Evolutionary conservation across 2,888 invertebrate genomes (phyloP).

Genomic region (Trichacis sp.): DNA sequence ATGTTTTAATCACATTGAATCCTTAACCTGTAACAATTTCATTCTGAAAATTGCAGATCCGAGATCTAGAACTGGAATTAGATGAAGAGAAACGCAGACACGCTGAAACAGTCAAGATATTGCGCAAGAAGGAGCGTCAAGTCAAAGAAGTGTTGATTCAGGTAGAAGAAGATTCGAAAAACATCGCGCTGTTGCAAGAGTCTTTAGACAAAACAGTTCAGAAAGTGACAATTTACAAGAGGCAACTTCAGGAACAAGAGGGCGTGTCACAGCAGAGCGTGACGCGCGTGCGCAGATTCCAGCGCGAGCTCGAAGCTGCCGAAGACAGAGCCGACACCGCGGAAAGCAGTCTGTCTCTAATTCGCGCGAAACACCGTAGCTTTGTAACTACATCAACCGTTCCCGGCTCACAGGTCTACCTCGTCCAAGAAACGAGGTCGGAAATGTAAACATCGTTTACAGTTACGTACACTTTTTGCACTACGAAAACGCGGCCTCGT

Average conservation of each 20-base stretch:
- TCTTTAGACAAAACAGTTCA: slow-evolving; percentile 86
- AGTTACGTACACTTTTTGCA: slow-evolving; percentile 33
- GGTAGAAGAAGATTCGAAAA: slow-evolving; percentile 97
- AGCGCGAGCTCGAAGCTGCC: slow-evolving; percentile 96
- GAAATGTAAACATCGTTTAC: slow-evolving; percentile 59
- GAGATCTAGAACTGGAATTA: slow-evolving; percentile 92
- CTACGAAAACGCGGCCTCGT: slow-evolving; percentile 45
- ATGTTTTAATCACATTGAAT: too few relatives aligned
- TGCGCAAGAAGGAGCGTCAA: slow-evolving; percentile 97
- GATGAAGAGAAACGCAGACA: slow-evolving; percentile 98
- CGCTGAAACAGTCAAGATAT: slow-evolving; percentile 95
- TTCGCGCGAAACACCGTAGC: slow-evolving; percentile 98
- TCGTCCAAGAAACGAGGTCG: slow-evolving; percentile 84
- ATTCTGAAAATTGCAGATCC: slow-evolving; percentile 80
- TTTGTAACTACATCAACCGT: slow-evolving; percentile 95
- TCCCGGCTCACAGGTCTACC: slow-evolving; percentile 91
- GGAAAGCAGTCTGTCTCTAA: slow-evolving; percentile 93
- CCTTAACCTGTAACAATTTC: too few relatives aligned
- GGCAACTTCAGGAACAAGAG: slow-evolving; percentile 95
- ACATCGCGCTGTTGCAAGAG: slow-evolving; percentile 91
- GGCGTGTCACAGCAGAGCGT: slow-evolving; percentile 92
- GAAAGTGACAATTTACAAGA: slow-evolving; percentile 94
- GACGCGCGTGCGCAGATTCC: slow-evolving; percentile 97
- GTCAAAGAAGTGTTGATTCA: slow-evolving; percentile 96
- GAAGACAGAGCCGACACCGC: slow-evolving; percentile 96